Evolutionary conservation across 2,888 invertebrate genomes (phyloP), one percentile per base, ranked within the genome.

Genomic region (Calephelis perditalis): DNA sequence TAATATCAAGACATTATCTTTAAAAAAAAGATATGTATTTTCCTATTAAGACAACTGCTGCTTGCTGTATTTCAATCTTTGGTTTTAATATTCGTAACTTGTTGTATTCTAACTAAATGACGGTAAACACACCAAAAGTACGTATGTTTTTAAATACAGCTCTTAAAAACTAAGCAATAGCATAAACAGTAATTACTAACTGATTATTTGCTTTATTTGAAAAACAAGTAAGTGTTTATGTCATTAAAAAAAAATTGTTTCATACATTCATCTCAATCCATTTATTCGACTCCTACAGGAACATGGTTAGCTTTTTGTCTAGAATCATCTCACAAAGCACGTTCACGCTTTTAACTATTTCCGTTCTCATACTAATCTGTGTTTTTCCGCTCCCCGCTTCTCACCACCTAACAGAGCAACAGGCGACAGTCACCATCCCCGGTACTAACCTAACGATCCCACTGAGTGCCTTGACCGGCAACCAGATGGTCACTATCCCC

Each of bases 371-470:
- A 89, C 89, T 89, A 89, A 89, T 88, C 74, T 78, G 71, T 84
- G 80, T 84, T 82, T 81, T 81, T 77, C 79, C 79, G 74, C 73
- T 65, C 73, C 71, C 70, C 63, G 64, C 67, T 67, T 62, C 37
- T 59, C 60, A 58, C 60, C 64, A 61, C 65, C 79, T 80, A 79
- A 81, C 88, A 89, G 90, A 90, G 73, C 90, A 89, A 73, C 87
- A 86, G 78, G 87, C 93, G 68, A 86, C 92, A 65, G 82, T 93
- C 71, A 91, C 91, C 59, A 92, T 93, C 71, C 93, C 93, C 62
- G 93, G 93, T 76, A 93, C 93, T 73, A 93, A 93, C 82, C 86
- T 93, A 70, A 86, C 91, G 74, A 92, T 93, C 70, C 93, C 93
- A 60, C 71, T 91, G 73, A 84, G 83, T 76, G 87, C 89, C 68